A percentile compares a stretch with the other conserved stretches of the same genome.
phyloP scores from a whole-genome alignment of 2,113 vertebrate species.

The Sinocyclocheilus grahami region DNA sequence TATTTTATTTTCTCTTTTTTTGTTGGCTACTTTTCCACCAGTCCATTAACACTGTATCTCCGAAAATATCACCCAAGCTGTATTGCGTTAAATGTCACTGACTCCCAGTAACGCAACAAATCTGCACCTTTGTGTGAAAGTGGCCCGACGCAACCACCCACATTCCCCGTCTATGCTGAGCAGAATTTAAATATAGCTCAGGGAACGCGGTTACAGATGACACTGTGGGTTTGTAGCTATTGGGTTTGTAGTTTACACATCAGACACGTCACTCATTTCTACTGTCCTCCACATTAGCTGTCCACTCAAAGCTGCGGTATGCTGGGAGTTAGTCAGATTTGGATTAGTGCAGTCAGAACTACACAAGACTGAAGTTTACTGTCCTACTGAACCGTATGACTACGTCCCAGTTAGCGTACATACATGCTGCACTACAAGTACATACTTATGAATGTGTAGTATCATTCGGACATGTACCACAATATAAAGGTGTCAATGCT shows the following conservation, averaged over 20 bases:
- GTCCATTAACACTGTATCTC: background rate
- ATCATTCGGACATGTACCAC: background rate
- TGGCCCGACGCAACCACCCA: background rate
- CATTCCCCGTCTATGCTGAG: conserved; percentile 1
- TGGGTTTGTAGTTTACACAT: conserved; percentile 19
- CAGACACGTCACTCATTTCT: background rate
- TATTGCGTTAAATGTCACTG: conserved; percentile 17
- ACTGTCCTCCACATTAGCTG: background rate
- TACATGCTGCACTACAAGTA: background rate
- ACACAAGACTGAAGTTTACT: background rate
- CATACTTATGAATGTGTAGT: background rate
- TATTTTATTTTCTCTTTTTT: no score
- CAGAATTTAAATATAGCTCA: background rate
- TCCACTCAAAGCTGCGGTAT: background rate
- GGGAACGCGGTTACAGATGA: background rate
- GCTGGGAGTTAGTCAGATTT: background rate
- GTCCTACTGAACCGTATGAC: background rate
- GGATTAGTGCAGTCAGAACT: background rate
- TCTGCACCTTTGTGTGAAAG: conserved; percentile 1
- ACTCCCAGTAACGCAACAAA: background rate
- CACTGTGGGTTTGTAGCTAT: background rate
- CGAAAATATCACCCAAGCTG: background rate
- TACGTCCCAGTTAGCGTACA: background rate
- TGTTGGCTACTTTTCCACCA: background rate
- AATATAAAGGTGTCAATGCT: no score